These are phyloP conservation scores for Plumapathes pennacea DNA, from an alignment of 92 coral and sea anemone species.

Conservation along the genomic window DNA sequence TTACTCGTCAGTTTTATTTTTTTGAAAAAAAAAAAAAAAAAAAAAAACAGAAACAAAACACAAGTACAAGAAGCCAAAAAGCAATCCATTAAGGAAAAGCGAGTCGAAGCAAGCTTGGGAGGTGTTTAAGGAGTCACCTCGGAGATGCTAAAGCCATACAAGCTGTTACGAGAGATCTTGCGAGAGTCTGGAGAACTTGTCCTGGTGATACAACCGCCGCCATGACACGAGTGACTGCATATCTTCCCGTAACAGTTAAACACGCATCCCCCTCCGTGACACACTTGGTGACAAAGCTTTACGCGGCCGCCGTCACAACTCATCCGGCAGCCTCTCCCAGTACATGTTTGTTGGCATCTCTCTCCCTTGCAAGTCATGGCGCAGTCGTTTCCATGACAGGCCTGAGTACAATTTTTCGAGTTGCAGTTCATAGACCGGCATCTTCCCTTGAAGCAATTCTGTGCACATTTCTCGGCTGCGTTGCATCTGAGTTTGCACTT, in stretches of 20 bases:
- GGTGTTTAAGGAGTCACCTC: too few relatives aligned
- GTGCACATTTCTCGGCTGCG: slow-evolving; percentile 49
- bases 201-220: too few relatives aligned
- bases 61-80: too few relatives aligned
- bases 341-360: slow-evolving; percentile 54
- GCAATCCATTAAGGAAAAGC: too few relatives aligned
- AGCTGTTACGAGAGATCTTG: too few relatives aligned
- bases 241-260: slow-evolving; percentile 59
- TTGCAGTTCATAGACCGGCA: slow-evolving; percentile 67
- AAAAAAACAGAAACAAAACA: too few relatives aligned
- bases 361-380: slow-evolving; percentile 57
- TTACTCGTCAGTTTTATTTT: too few relatives aligned
- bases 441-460: slow-evolving; percentile 51
- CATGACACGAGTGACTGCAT: slow-evolving; percentile 55
- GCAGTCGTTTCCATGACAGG: slow-evolving; percentile 59
- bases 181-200: too few relatives aligned
- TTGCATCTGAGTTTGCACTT: slow-evolving; percentile 48
- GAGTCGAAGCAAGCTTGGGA: too few relatives aligned
- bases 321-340: slow-evolving; percentile 49
- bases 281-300: slow-evolving; percentile 54
- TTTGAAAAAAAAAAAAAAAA: too few relatives aligned
- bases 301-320: slow-evolving; percentile 47
- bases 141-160: too few relatives aligned
- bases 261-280: slow-evolving; percentile 33
- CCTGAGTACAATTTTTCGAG: slow-evolving; percentile 58